phyloP scores from a whole-genome alignment of 2,888 invertebrate genomes.

The Synanthedon tipuliformis region DNA sequence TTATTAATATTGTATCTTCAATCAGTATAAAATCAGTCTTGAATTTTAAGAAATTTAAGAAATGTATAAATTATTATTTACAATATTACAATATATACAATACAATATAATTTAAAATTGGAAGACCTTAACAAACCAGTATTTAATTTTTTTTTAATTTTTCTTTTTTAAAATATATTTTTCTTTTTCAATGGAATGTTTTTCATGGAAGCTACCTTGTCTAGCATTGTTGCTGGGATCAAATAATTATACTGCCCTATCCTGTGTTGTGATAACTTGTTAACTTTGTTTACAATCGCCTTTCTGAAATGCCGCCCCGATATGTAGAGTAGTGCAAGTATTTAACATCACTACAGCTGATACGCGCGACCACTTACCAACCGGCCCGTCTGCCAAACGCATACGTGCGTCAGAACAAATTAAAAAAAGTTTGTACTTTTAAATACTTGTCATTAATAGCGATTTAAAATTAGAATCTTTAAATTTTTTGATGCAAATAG shows the following conservation, averaged over 20 bases:
- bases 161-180: too few species aligned
- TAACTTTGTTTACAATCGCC: conserved; percentile 30
- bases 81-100: too few species aligned
- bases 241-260: not conserved
- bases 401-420: conserved; percentile 28
- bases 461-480: not conserved
- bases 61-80: too few species aligned
- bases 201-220: too few species aligned
- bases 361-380: conserved; percentile 57
- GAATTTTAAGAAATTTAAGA: too few species aligned
- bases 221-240: too few species aligned
- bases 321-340: conserved; percentile 62
- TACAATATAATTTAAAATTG: too few species aligned
- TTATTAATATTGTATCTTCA: too few species aligned
- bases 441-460: not conserved
- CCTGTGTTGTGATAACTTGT: conserved; percentile 1
- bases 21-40: too few species aligned
- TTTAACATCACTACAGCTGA: conserved; percentile 56
- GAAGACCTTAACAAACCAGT: too few species aligned
- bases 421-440: conserved; percentile 26
- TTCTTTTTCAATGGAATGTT: too few species aligned
- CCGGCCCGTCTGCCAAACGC: conserved; percentile 48
- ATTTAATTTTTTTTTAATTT: too few species aligned
- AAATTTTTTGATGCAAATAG: conserved; percentile 4
- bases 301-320: conserved; percentile 37